Percentiles rank a stretch among this genome's conserved stretches.
These are phyloP conservation scores for Nomada fucata DNA, from an alignment of 2,888 invertebrate species.

Conservation along the genomic window DNA sequence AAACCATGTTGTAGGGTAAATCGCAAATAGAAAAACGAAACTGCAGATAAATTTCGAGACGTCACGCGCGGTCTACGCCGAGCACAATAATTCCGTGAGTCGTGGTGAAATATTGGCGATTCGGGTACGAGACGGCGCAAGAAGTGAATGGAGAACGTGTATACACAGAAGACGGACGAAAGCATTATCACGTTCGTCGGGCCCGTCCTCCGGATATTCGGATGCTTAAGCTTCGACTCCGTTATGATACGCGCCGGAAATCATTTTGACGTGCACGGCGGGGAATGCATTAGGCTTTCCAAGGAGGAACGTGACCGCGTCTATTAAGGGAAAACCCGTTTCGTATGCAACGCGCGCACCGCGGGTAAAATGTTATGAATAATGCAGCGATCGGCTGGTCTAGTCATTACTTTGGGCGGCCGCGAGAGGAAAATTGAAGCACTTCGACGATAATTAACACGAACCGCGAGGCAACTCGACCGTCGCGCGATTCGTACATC, in stretches of 20 bases:
- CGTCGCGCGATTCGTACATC: too few species aligned
- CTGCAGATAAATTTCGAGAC: too few species aligned
- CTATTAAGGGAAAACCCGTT: slow-evolving; percentile 49
- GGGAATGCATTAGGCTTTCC: slow-evolving; percentile 32
- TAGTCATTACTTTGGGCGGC: neutral
- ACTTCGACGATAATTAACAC: slow-evolving; percentile 1
- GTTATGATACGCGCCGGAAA: slow-evolving; percentile 56
- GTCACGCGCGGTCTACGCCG: too few species aligned
- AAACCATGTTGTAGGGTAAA: too few species aligned
- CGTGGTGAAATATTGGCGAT: neutral
- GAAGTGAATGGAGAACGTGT: neutral
- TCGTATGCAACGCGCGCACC: slow-evolving; percentile 19
- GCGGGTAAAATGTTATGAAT: slow-evolving; percentile 38
- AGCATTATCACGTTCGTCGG: slow-evolving; percentile 9
- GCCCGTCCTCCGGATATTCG: slow-evolving; percentile 45
- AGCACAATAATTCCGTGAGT: too few species aligned
- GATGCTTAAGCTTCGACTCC: slow-evolving; percentile 38
- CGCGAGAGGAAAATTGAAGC: slow-evolving; percentile 14
- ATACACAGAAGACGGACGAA: neutral
- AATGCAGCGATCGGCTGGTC: slow-evolving; percentile 28
- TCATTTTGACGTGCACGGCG: slow-evolving; percentile 46
- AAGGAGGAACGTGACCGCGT: slow-evolving; percentile 38
- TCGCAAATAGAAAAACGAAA: too few species aligned
- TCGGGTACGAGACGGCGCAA: neutral
- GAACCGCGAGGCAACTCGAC: neutral